These are phyloP conservation scores for Rhorus exstirpatorius DNA, from an alignment of 2,888 invertebrate genomes.

Conservation along the genomic window DNA sequence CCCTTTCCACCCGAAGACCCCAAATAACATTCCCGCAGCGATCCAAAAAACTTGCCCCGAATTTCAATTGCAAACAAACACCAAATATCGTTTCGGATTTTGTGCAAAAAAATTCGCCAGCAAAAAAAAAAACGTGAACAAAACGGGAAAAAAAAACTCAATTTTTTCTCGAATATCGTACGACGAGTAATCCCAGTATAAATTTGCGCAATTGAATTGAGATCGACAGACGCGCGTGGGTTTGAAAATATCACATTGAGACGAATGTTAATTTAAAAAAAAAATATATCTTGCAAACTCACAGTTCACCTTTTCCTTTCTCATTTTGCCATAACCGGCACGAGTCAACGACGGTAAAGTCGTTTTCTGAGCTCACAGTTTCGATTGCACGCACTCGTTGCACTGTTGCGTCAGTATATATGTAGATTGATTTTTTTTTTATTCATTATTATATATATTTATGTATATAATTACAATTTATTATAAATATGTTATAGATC, in stretches of 20 bases:
- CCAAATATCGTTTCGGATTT: no score
- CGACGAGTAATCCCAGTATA: no score
- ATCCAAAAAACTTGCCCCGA: no score
- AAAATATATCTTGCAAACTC: slow-evolving; percentile 21
- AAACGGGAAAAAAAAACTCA: no score
- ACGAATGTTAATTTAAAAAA: slow-evolving; percentile 14
- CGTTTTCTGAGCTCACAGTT: background rate
- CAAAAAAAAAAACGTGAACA: no score
- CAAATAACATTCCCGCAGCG: no score
- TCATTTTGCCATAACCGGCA: slow-evolving; percentile 13
- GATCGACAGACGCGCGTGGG: slow-evolving; percentile 5
- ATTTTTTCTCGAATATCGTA: no score
- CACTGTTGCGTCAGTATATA: slow-evolving; percentile 59
- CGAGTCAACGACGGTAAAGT: background rate
- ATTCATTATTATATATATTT: slow-evolving; percentile 11
- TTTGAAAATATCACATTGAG: slow-evolving; percentile 17
- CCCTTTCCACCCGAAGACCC: no score
- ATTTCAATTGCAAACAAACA: no score
- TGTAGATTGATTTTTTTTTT: no score
- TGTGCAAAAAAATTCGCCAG: no score
- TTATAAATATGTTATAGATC: no score
- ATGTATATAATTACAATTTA: slow-evolving; percentile 27
- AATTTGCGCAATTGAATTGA: slow-evolving; percentile 16
- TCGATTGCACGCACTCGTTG: slow-evolving; percentile 57
- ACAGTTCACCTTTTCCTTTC: slow-evolving; percentile 47